Base-by-base conservation (phyloP, 2,888 invertebrate species). In the Leptarthrus brevirostris region DNA sequence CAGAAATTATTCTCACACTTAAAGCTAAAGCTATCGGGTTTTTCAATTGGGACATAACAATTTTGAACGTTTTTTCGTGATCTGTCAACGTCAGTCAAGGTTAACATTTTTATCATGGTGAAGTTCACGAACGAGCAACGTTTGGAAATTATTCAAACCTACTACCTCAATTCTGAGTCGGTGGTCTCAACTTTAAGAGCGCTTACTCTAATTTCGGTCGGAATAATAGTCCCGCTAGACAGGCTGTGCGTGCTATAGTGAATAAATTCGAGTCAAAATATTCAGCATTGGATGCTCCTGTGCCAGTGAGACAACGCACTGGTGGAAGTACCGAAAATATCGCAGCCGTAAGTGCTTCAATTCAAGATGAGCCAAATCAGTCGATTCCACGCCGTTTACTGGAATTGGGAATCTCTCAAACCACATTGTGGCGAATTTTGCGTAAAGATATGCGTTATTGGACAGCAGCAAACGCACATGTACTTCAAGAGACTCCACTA, bases 291-390 rank as follows among this genome's bases (percentile, higher is more conserved):
- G 40, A 74, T 70, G 44, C 61, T 44, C 69, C 53, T 14, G 58
- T 71, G 54, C 40, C 74, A 49, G 74, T 74, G 72, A 72, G 76
- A 73, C 69, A 72, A 76, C 14, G 74, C 24, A 73, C 20, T 53
- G 72, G 44, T 69, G 52, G 74, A 56, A 74, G 69, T 70, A 24
- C 10, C 64, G 74, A 77, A 72, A 74, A 76, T 72, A 75, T 73
- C 53, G 74, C 73, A 44, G 53, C 71, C 61, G 73, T 72, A 54
- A 70, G 69, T 47, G 72, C 52, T n/a, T 73, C 54, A 64, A 53
- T n/a, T 73, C 54, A 64, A 53, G 74, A 72, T 64, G 34, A 74
- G 5, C 74, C 53, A 58, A 54, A 73, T 70, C 69, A 73, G 36
- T 76, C 61, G 52, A 75, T 75, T 72, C 74, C 74, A 40, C 44